phyloP scores from a whole-genome alignment of 2,888 invertebrate genomes.

The Erannis defoliaria region DNA sequence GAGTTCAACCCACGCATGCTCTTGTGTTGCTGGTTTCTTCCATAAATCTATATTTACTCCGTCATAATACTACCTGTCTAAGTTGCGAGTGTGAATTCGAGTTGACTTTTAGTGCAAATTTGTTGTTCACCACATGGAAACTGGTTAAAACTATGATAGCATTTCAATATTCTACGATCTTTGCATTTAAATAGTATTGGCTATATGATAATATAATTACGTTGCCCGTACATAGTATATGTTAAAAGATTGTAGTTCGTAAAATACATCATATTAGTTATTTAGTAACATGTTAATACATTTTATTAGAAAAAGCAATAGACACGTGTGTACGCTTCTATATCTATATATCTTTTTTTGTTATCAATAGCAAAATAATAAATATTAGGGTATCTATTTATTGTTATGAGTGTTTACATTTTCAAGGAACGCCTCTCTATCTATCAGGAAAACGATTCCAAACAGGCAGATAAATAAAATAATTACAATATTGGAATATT shows the following conservation, averaged over 20 bases:
- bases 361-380: background rate
- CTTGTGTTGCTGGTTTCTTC: constrained; percentile 18
- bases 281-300: background rate
- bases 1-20: constrained; percentile 31
- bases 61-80: constrained; percentile 10
- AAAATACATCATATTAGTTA: no score
- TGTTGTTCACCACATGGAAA: background rate
- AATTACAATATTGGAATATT: background rate
- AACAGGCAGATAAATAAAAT: background rate
- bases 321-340: no score
- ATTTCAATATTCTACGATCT: background rate
- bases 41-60: constrained; percentile 17
- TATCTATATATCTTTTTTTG: no score
- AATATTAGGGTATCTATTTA: background rate
- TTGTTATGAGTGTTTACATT: background rate
- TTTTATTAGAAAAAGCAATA: background rate
- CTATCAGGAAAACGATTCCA: background rate
- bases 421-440: background rate
- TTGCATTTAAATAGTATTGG: constrained; percentile 1
- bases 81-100: constrained; percentile 12
- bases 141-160: no score
- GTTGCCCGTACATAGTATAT: background rate
- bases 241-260: background rate
- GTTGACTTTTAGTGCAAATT: constrained; percentile 12
- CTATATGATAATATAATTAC: background rate